Evolutionary conservation across 2,113 vertebrate genomes (phyloP).

Genomic region (Lepidothrix coronata): DNA sequence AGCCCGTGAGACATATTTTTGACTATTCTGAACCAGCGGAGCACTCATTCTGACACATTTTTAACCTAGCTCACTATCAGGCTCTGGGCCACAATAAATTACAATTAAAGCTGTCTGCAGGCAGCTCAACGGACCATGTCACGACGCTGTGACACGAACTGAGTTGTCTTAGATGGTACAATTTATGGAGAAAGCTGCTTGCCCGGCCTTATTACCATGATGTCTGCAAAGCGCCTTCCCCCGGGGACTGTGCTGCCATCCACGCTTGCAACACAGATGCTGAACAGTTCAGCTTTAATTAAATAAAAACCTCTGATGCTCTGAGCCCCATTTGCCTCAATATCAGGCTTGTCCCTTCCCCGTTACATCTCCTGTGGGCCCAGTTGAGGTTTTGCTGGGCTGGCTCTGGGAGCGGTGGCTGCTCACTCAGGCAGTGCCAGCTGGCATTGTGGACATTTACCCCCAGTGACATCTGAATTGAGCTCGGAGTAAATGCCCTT

Average conservation of each 20-base stretch:
- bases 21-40: background rate
- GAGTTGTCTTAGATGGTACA: background rate
- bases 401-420: background rate
- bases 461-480: constrained; percentile 44
- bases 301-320: background rate
- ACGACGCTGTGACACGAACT: background rate
- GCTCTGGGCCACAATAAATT: background rate
- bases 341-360: background rate
- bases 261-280: background rate
- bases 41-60: background rate
- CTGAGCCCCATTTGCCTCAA: background rate
- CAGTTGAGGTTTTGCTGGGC: background rate
- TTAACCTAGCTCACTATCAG: background rate
- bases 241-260: background rate
- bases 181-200: background rate
- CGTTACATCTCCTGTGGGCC: background rate
- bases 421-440: constrained; percentile 39
- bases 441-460: constrained; percentile 38
- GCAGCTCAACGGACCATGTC: background rate
- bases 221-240: background rate
- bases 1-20: background rate
- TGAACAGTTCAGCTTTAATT: background rate
- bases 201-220: background rate
- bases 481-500: constrained; percentile 27
- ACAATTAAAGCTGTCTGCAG: background rate